Evolutionary conservation across 2,113 vertebrate genomes (phyloP).

Genomic region (Eulemur macaco): DNA sequence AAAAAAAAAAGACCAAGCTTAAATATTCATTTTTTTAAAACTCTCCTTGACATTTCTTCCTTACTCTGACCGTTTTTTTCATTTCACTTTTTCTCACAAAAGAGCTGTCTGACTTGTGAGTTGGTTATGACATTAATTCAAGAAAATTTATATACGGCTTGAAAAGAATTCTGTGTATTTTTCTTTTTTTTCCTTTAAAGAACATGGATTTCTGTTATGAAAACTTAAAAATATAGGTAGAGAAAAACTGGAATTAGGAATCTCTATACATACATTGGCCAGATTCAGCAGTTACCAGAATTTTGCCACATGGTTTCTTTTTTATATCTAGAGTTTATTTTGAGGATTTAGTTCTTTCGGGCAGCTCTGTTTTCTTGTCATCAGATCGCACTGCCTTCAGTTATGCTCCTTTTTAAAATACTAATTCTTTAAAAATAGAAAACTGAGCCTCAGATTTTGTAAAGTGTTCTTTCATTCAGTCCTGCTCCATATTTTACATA

Average conservation of each 20-base stretch:
- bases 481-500: neutral
- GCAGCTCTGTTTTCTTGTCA: neutral
- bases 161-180: neutral
- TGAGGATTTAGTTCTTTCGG: conserved; percentile 24
- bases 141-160: neutral
- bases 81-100: neutral
- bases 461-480: neutral
- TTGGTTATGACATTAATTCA: neutral
- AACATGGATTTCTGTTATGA: neutral
- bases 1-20: neutral
- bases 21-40: neutral
- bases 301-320: neutral
- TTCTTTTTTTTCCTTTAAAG: neutral
- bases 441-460: neutral
- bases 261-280: neutral
- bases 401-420: neutral
- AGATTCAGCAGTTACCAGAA: neutral
- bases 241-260: neutral
- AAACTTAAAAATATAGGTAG: neutral
- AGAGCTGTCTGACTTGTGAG: neutral
- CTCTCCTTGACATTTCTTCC: neutral
- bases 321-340: neutral
- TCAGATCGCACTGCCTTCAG: neutral
- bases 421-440: neutral
- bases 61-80: neutral